Percentiles rank a stretch among this genome's conserved stretches.
phyloP scores from a whole-genome alignment of 2,113 vertebrate species.

The Burhinus bistriatus region DNA sequence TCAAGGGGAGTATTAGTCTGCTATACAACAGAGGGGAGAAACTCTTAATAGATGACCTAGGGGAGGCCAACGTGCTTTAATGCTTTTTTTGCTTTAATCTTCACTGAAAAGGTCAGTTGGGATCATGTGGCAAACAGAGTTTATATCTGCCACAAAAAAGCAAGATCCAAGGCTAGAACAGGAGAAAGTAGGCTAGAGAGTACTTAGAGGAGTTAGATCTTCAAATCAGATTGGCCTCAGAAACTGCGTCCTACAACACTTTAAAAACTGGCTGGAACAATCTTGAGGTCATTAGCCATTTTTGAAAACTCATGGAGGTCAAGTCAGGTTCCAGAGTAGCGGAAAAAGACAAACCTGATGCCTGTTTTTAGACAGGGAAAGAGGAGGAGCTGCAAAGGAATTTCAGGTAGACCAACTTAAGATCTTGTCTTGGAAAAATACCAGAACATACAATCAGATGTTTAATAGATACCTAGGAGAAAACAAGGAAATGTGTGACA shows the following conservation, averaged over 20 bases:
- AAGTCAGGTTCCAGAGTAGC: background rate
- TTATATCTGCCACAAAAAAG: background rate
- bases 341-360: background rate
- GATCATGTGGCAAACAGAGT: conserved; percentile 36
- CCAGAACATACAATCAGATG: background rate
- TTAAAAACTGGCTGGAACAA: background rate
- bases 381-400: background rate
- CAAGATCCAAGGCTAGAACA: background rate
- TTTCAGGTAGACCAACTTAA: background rate
- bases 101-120: conserved; percentile 36
- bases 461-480: background rate
- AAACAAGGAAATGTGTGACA: background rate
- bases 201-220: conserved; percentile 6
- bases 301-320: background rate
- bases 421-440: background rate
- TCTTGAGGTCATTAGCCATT: background rate
- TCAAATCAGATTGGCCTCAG: background rate
- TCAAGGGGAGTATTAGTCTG: background rate
- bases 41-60: conserved; percentile 35
- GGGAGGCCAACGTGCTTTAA: conserved; percentile 19
- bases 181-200: conserved; percentile 36
- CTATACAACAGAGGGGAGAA: background rate
- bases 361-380: background rate
- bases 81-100: conserved; percentile 43
- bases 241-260: background rate